Conservation (phyloP, 2,888 invertebrate species). For the Isoperla grammatica region DNA sequence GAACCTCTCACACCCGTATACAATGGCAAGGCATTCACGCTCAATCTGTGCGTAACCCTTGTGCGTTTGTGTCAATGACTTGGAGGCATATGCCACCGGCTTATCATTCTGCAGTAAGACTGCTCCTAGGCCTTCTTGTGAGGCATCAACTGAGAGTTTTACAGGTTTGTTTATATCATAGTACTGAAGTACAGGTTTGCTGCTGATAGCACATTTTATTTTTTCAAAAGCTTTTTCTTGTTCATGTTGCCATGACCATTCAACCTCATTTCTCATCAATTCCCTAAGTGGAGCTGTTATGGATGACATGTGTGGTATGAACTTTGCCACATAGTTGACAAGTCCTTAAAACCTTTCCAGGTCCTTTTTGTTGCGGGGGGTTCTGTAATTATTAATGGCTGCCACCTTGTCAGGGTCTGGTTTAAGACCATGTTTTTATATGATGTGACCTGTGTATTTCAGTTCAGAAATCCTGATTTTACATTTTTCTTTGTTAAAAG, state of each 20-base stretch:
- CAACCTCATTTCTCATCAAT: slow-evolving; percentile 14
- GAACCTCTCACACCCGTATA: slow-evolving; percentile 32
- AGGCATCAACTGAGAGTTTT: not conserved
- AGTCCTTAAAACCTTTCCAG: slow-evolving; percentile 36
- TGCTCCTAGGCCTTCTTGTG: slow-evolving; percentile 9
- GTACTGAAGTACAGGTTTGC: slow-evolving; percentile 13
- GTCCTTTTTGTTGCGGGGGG: slow-evolving; percentile 33
- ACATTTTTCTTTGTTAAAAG: slow-evolving; percentile 16
- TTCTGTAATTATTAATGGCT: not conserved
- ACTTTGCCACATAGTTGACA: slow-evolving; percentile 35
- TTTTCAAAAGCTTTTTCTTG: slow-evolving; percentile 23
- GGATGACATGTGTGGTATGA: slow-evolving; percentile 34
- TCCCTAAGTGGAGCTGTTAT: slow-evolving; percentile 26
- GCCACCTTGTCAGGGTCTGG: not conserved
- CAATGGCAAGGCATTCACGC: slow-evolving; percentile 31
- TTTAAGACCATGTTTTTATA: slow-evolving; percentile 4
- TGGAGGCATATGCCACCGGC: slow-evolving; percentile 31
- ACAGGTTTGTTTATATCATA: not conserved
- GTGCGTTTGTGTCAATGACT: slow-evolving; percentile 34
- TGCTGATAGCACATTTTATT: slow-evolving; percentile 16
- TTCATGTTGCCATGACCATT: slow-evolving; percentile 20
- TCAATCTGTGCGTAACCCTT: slow-evolving; percentile 30
- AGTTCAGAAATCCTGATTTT: slow-evolving; percentile 4
- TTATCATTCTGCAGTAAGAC: not conserved
- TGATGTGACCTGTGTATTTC: slow-evolving; percentile 12